Evolutionary conservation across 2,888 invertebrate genomes (phyloP).

Genomic region (Alloscopus bannaensis): DNA sequence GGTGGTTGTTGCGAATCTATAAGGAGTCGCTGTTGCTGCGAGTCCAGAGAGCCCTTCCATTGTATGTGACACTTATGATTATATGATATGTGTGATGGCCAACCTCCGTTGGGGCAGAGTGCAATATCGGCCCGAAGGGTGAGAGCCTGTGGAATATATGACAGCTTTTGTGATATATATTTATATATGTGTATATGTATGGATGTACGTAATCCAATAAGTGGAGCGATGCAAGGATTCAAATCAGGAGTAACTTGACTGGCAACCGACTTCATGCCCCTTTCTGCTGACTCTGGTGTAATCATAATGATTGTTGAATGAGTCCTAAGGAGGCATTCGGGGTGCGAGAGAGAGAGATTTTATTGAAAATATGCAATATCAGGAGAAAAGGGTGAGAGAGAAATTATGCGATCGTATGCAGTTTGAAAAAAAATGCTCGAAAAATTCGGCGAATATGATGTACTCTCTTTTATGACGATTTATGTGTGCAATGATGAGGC

Average conservation of each 20-base stretch:
- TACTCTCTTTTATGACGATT: too few species aligned
- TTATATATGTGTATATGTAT: too few species aligned
- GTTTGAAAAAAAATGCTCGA: slow-evolving; percentile 8
- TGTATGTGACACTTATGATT: slow-evolving; percentile 26
- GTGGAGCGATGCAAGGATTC: background rate
- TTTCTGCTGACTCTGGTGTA: slow-evolving; percentile 25
- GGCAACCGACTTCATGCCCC: background rate
- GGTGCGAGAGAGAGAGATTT: slow-evolving; percentile 2
- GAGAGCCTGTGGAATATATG: slow-evolving; percentile 21
- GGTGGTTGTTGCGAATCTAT: slow-evolving; percentile 18
- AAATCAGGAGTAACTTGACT: slow-evolving; percentile 8
- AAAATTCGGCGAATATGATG: too few species aligned
- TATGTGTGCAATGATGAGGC: too few species aligned
- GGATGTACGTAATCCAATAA: too few species aligned
- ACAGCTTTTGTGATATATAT: too few species aligned
- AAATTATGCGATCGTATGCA: slow-evolving; percentile 7
- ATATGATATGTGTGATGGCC: background rate
- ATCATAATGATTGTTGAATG: slow-evolving; percentile 7
- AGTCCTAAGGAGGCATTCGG: background rate
- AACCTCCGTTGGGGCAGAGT: slow-evolving; percentile 41
- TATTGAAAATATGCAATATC: slow-evolving; percentile 14
- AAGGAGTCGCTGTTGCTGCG: background rate
- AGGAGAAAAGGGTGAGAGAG: slow-evolving; percentile 10
- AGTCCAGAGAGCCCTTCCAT: too few species aligned
- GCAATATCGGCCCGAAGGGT: slow-evolving; percentile 42